Evolutionary conservation across 2,888 invertebrate genomes (phyloP), one percentile per base, ranked within the genome.

Genomic region (Kuschelorhynchus macadamiae): DNA sequence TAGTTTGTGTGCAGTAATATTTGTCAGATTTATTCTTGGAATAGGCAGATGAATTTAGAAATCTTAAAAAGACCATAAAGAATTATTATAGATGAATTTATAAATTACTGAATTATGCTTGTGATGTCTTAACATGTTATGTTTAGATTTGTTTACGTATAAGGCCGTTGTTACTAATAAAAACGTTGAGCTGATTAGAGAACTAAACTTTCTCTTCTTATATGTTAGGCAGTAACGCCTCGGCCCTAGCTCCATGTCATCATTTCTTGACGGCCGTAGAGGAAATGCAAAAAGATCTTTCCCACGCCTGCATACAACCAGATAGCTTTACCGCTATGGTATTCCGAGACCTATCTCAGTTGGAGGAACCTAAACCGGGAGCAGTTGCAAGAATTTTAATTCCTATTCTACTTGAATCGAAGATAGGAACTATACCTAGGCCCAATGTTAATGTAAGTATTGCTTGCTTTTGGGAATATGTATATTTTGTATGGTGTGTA

Each of bases 321-420:
- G 94, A 95, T 79, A 87, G 89, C 39, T 96, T 96, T 82, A 95
- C 95, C 0, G 88, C 90, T 44, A 88, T 91, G 9, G 88, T 97
- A 49, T 90, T 96, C 76, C 88, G 90, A 71, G 92, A 94, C 79
- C 83, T 96, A 79, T 90, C 92, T 0, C 87, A 88, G 57, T 86
- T 92, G 71, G 90, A 90, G 55, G 95, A 96, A 80, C 92, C 92
- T 20, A 95, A 95, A 83, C 95, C 96, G 1, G 94, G 92, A 8
- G 88, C 92, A 0, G 89, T 96, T 1, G 92, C 94, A 16, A 88
- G 94, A 57, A 88, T 92, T 70, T 84, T 96, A 18, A 85, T 93
- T 75, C 95, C 95, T 0, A 85, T 95, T 56, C 87, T 96, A 53
- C 88, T 90, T 69, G 86, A 89, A 46, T 90, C 91, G 4, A 88